Evolutionary conservation across 2,113 vertebrate genomes (phyloP), one percentile per base, ranked within the genome.

Genomic region (Nicator chloris): DNA sequence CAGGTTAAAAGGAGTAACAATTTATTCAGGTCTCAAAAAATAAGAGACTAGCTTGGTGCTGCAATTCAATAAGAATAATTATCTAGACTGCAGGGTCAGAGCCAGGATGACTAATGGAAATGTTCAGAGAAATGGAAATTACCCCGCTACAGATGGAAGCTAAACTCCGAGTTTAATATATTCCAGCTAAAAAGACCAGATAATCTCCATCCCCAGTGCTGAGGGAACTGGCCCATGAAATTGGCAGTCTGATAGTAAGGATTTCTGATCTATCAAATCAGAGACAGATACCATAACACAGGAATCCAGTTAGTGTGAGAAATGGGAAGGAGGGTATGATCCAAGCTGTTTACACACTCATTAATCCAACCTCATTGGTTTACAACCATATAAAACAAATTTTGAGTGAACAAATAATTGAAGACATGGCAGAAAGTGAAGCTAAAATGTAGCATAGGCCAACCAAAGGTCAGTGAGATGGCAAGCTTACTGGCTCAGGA

Each of bases 81-180:
- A 95, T 91, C 77, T 95, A 87, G 81, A 89, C 83, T 93, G 84
- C 65, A 89, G 92, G 94, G 95, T 96, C 94, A 97, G 91, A 96
- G 92, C 86, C 95, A 95, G 89, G 65, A 96, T 96, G 96, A 95
- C 92, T 96, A 96, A 96, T 95, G 95, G 91, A 91, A 96, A 87
- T 76, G 84, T 94, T 95, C 90, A 95, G 86, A 95, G 92, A 93
- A 95, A 95, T 97, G 95, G 93, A 97, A 97, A 97, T 96, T 92
- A 93, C 95, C 18, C 86, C 0, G 0, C 86, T 92, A 75, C 77
- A 86, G 86, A 91, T 60, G 82, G 92, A 93, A 93, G 73, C 77
- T 89, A 95, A 93, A 93, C 61, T 89, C 77, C 0, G 24, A 88
- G 69, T 93, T 97, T 94, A 92, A 94, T 93, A 65, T 84, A 95